A percentile compares a stretch with the other conserved stretches of the same genome.
Conservation (phyloP, 2,113 vertebrate genomes). For the Xyliphius kryptos region DNA sequence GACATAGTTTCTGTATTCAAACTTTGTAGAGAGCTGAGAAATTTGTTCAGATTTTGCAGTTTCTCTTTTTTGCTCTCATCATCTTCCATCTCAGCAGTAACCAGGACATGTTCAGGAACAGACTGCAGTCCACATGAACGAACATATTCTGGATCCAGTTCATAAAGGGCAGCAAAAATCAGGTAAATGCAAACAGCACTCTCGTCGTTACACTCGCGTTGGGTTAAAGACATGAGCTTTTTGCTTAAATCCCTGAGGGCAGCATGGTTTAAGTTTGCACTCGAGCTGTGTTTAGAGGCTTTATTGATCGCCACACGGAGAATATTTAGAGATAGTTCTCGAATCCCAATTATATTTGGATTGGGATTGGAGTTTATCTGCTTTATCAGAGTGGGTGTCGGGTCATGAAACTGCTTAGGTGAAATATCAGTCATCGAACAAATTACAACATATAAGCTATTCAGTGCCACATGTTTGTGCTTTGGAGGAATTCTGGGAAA, state of each 20-base stretch:
- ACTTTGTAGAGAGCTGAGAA: slow-evolving; percentile 7
- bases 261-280: neutral
- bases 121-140: slow-evolving; percentile 32
- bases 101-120: slow-evolving; percentile 46
- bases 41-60: slow-evolving; percentile 22
- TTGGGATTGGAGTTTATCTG: slow-evolving; percentile 9
- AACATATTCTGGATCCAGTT: slow-evolving; percentile 18
- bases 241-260: slow-evolving; percentile 30
- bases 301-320: slow-evolving; percentile 51
- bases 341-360: accelerated
- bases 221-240: slow-evolving; percentile 27
- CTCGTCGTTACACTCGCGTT: accelerated
- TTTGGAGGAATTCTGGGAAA: slow-evolving; percentile 11
- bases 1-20: neutral
- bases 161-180: slow-evolving; percentile 20
- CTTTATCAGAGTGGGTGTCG: slow-evolving; percentile 26
- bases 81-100: slow-evolving; percentile 32
- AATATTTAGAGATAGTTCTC: neutral
- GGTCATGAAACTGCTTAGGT: slow-evolving; percentile 3
- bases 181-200: neutral
- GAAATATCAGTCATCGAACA: slow-evolving; percentile 39
- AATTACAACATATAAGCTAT: slow-evolving; percentile 35
- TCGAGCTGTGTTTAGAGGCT: slow-evolving; percentile 16
- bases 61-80: slow-evolving; percentile 46
- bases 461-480: accelerated